Conservation (phyloP, 1,140 invertebrate species). For the Plectrocnemia conspersa region DNA sequence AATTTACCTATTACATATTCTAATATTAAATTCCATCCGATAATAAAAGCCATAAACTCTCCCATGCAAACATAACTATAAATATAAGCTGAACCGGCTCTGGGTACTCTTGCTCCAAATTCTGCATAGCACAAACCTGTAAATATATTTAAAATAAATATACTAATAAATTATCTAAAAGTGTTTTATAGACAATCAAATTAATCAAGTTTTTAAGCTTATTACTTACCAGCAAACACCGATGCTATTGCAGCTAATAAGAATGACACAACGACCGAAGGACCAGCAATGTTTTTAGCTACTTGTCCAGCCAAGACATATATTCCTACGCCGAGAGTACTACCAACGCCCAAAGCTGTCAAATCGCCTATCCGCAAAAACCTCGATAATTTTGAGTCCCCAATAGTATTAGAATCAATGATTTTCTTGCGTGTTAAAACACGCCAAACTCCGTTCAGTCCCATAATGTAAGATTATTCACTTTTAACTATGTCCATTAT, state of each 20-base stretch:
- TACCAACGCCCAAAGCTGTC: constrained; percentile 63
- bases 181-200: constrained; percentile 32
- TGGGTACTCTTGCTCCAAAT: constrained; percentile 81
- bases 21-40: constrained; percentile 86
- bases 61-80: constrained; percentile 87
- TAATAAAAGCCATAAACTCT: constrained; percentile 72
- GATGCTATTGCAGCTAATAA: constrained; percentile 64
- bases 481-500: too few relatives aligned
- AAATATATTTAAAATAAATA: constrained; percentile 44
- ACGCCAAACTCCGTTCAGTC: constrained; percentile 41
- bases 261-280: constrained; percentile 62
- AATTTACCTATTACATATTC: constrained; percentile 82
- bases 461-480: constrained; percentile 45
- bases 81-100: constrained; percentile 81
- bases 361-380: constrained; percentile 78
- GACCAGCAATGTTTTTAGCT: constrained; percentile 59
- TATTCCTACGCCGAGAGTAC: constrained; percentile 64
- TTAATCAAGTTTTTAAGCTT: background rate
- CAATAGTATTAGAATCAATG: constrained; percentile 36
- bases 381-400: constrained; percentile 59
- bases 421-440: constrained; percentile 44
- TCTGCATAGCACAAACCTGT: constrained; percentile 78
- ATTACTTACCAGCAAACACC: constrained; percentile 61
- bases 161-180: background rate
- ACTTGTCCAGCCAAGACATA: constrained; percentile 67